Evolutionary conservation across 2,888 invertebrate species (phyloP).

Genomic region (Dasypogon diadema): DNA sequence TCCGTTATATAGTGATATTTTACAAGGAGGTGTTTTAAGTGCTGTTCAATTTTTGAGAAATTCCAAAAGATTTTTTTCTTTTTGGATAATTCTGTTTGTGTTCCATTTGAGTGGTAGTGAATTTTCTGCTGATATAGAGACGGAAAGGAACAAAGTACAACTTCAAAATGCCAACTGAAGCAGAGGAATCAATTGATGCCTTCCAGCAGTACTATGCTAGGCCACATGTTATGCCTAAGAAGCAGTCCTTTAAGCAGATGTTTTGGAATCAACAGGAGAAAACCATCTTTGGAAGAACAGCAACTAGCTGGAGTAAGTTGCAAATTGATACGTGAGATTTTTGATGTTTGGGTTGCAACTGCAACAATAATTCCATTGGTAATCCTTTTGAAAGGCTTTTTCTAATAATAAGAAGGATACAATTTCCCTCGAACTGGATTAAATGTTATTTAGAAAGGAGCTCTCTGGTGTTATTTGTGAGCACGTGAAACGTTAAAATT

Average conservation of each 20-base stretch:
- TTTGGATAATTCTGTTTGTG: constrained; percentile 6
- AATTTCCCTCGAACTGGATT: too few species aligned
- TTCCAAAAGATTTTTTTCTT: neutral
- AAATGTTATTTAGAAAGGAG: too few species aligned
- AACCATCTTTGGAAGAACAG: constrained; percentile 82
- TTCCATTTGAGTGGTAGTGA: neutral
- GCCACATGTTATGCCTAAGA: constrained; percentile 71
- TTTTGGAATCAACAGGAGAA: constrained; percentile 82
- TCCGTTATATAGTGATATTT: neutral
- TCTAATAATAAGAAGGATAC: too few species aligned
- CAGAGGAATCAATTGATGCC: constrained; percentile 71
- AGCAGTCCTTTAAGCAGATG: constrained; percentile 75
- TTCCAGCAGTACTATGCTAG: constrained; percentile 76
- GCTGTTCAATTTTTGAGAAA: neutral
- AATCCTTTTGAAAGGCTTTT: too few species aligned
- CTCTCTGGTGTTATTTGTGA: too few species aligned
- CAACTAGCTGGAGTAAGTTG: constrained; percentile 86
- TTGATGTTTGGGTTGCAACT: too few species aligned
- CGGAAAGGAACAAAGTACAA: constrained; percentile 44
- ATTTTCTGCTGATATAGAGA: neutral
- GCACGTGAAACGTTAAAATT: too few species aligned
- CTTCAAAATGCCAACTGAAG: constrained; percentile 66
- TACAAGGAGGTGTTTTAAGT: constrained; percentile 6
- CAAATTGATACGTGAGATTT: too few species aligned
- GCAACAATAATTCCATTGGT: too few species aligned